Evolutionary conservation across 1,140 invertebrate species (phyloP).

Genomic region (Papilio xuthus): DNA sequence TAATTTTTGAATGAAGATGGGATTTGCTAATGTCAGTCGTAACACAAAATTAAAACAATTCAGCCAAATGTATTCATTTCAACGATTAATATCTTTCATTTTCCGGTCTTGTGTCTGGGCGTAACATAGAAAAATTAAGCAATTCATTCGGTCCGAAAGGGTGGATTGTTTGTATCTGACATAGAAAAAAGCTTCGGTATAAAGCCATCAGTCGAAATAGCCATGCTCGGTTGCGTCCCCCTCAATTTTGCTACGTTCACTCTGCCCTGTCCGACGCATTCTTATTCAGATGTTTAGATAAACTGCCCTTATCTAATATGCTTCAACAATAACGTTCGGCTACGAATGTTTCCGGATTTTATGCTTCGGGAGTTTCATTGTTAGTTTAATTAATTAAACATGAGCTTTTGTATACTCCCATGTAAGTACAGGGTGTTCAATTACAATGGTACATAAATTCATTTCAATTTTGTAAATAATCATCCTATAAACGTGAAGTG

Average conservation of each 20-base stretch:
- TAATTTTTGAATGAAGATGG: too few relatives aligned
- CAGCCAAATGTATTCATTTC: constrained; percentile 2
- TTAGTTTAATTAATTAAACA: constrained; percentile 62
- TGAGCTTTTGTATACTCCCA: constrained; percentile 45
- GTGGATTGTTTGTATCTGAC: constrained; percentile 75
- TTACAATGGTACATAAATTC: neutral
- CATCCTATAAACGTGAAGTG: neutral
- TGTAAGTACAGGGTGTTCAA: constrained; percentile 31
- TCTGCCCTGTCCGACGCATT: constrained; percentile 59
- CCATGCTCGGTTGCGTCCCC: constrained; percentile 69
- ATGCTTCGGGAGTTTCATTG: constrained; percentile 54
- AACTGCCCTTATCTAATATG: constrained; percentile 62
- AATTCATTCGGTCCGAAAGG: constrained; percentile 77
- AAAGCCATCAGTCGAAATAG: constrained; percentile 70
- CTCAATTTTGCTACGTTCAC: constrained; percentile 50
- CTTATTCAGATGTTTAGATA: constrained; percentile 77
- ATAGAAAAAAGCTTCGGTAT: constrained; percentile 69
- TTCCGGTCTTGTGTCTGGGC: constrained; percentile 47
- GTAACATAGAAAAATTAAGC: constrained; percentile 75
- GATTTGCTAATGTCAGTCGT: neutral
- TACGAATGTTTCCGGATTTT: constrained; percentile 75
- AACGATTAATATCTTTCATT: constrained; percentile 20
- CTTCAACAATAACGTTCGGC: constrained; percentile 62
- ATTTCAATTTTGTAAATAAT: neutral
- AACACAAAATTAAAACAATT: neutral